Evolutionary conservation across 2,113 vertebrate species (phyloP), one percentile per base, ranked within the genome.

Genomic region (Scomber scombrus): DNA sequence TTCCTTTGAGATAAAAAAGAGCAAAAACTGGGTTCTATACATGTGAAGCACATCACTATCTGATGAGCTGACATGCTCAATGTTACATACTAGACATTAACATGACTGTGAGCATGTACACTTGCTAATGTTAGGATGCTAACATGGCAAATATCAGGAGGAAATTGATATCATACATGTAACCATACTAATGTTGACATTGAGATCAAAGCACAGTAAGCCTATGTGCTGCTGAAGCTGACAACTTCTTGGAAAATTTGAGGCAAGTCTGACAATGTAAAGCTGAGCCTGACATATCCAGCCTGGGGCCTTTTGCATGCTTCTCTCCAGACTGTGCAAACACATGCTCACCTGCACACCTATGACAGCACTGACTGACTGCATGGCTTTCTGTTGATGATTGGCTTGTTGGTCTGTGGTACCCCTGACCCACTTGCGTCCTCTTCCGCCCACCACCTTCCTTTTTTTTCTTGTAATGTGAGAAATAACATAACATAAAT

Each of bases 151-250:
- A 70, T 46, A 57, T 23, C 9, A 16, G 3, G 40, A 74, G 16
- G 15, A 5, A 14, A 10, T 14, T 0, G 2, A 40, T 62, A 18
- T 8, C 15, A 5, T 45, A 18, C 47, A 31, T 63, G 47, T 57
- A 12, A 18, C 43, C 5, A 1, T 11, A 12, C 12, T 26, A n/a
- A 63, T 64, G 19, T 23, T 45, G 31, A 8, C 51, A 45, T 55
- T 21, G 18, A 64, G 34, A 75, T 75, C 18, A 49, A 75, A 75
- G 51, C 56, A 50, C 10, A 49, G 18, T 15, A 23, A 54, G n/a
- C 34, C 34, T 40, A 19, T 31, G 16, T 71, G 23, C 23, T 47
- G 15, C 43, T 31, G 4, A 49, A 58, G 21, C 34, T 34, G 31
- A 34, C 31, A 34, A 34, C 31, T 34, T 34, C 34, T 40, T 7